Evolutionary conservation across 2,113 vertebrate genomes (phyloP).

Genomic region (Buteo buteo): DNA sequence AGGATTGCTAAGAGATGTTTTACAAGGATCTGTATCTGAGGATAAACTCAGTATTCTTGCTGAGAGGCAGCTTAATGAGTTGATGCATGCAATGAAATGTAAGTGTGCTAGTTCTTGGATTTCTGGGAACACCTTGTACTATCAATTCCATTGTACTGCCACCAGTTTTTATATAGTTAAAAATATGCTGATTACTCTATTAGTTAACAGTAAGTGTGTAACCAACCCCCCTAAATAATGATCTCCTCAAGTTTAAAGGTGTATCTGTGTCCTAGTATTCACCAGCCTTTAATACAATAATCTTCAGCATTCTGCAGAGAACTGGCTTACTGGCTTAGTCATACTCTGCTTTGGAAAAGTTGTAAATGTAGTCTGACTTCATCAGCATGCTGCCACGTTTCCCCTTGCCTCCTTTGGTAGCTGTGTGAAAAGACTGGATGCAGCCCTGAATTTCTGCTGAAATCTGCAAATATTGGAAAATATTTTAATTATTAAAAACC

Average conservation of each 20-base stretch:
- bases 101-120: constrained; percentile 38
- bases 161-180: neutral
- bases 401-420: neutral
- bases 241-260: neutral
- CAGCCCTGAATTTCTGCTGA: neutral
- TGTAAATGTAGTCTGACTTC: neutral
- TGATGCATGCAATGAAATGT: constrained; percentile 85
- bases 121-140: neutral
- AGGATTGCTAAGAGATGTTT: constrained; percentile 82
- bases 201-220: neutral
- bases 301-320: neutral
- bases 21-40: constrained; percentile 76
- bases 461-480: neutral
- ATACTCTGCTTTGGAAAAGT: neutral
- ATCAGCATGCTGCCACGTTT: neutral
- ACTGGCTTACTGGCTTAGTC: neutral
- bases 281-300: neutral
- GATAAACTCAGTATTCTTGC: constrained; percentile 79
- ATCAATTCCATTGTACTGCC: neutral
- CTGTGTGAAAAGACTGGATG: neutral
- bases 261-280: neutral
- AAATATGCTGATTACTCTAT: neutral
- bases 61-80: constrained; percentile 77
- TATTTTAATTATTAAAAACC: neutral
- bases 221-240: neutral